Base-by-base conservation (phyloP, 2,797 vertebrate species). In the Rhinophrynus dorsalis region DNA sequence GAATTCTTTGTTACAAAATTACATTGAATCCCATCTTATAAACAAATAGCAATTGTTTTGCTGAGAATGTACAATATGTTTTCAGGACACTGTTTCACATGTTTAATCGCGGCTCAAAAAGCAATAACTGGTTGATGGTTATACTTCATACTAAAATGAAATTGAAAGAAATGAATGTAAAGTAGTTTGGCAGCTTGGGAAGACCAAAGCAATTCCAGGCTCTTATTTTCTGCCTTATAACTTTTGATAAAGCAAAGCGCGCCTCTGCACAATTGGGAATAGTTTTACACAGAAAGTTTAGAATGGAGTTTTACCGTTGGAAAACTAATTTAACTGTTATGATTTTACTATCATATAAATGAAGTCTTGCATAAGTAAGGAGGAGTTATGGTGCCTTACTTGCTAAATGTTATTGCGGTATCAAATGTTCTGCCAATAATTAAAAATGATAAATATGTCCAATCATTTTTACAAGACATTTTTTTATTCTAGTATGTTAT, bases 181-280 rank as follows among this genome's bases (percentile, higher is more conserved):
- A 59, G n/a, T 21, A 58, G 33, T 13, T 40, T 40, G 20, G 5
- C 20, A n/a, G 20, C 33, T 23, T n/a, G 21, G 21, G 23, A 37
- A 57, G 54, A 15, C 35, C 20, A 58, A 57, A 57, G 21, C 7
- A 59, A n/a, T 59, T 26, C 55, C 55, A 57, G 15, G 23, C 55
- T 57, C 55, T 38, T 59, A 59, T 59, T 59, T 42, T 42, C 56
- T 42, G 37, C 56, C 26, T 59, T 59, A 59, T 38, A 59, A 40
- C 21, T 38, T 58, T 9, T 58, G 56, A 58, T 58, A 58, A 26
- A 42, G 24, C 23, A 38, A 42, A 58, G 37, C 40, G 56, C 17
- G 9, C 42, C 15, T 42, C 37, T 26, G 35, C 13, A 4, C 56
- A 17, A 23, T 23, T 2, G 56, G 56, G 56, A 59, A 44, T 44